phyloP scores from a whole-genome alignment of 2,797 vertebrate species.

The Moxostoma hubbsi region DNA sequence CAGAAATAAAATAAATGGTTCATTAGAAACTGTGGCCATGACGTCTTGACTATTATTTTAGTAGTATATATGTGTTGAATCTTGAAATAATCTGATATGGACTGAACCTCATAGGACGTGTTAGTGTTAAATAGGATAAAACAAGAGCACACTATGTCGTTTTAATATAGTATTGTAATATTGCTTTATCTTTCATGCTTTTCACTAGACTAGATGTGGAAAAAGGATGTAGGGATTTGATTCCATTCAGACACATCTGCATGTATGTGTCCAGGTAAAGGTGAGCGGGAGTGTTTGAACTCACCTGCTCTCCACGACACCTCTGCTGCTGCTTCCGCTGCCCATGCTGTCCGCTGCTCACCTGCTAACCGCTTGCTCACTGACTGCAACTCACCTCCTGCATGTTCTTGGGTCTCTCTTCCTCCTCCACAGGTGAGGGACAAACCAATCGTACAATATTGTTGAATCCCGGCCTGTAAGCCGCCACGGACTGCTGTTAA shows the following conservation, averaged over 20 bases:
- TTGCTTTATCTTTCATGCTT: too few relatives aligned
- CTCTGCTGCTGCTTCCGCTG: conserved; percentile 69
- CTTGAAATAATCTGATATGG: too few relatives aligned
- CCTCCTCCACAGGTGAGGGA: conserved; percentile 64
- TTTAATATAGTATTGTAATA: too few relatives aligned
- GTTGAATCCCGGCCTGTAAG: conserved; percentile 63
- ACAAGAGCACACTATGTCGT: too few relatives aligned
- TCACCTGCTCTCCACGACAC: conserved; percentile 66
- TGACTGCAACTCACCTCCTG: conserved; percentile 47
- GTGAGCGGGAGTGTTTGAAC: conserved; percentile 36
- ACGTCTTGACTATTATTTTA: too few relatives aligned
- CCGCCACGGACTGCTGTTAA: conserved; percentile 64
- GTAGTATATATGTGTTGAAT: too few relatives aligned
- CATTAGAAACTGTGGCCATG: too few relatives aligned
- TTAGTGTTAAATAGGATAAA: too few relatives aligned
- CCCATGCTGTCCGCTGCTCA: conserved; percentile 67
- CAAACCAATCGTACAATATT: conserved; percentile 58
- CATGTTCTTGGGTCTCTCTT: conserved; percentile 53
- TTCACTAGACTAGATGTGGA: too few relatives aligned
- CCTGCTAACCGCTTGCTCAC: conserved; percentile 30
- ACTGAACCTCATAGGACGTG: too few relatives aligned
- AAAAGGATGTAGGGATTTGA: too few relatives aligned
- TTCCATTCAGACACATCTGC: neutral
- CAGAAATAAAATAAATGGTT: too few relatives aligned
- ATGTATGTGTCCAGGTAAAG: neutral